Evolutionary conservation across 2,113 vertebrate species (phyloP), one percentile per base, ranked within the genome.

Genomic region (Caracal caracal): DNA sequence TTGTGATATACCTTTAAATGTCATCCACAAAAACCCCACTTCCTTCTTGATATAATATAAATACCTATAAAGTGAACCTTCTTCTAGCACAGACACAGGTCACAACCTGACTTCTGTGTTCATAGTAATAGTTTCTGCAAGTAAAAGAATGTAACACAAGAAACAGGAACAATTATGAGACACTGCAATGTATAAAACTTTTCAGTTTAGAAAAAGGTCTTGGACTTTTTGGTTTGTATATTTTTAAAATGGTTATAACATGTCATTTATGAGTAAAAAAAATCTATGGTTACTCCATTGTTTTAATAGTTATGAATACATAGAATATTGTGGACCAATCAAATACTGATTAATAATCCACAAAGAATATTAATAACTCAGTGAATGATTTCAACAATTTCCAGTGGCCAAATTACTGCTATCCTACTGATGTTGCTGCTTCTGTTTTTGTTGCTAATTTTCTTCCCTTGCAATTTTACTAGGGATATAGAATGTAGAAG

Each of bases 1-100:
- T 87, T 80, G 30, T 88, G 22, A 63, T 83, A 59, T 92, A 28
- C 22, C 49, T 87, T 88, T 86, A 97, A 97, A 96, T 92, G 79
- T 65, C 82, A 94, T 80, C 43, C 56, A 86, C 15, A 71, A 43
- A 97, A 93, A n/a, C 6, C 17, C 17, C 6, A 51, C n/a, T 49
- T 91, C 22, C 17, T 88, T 82, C 33, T 89, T 63, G 49, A 84
- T n/a, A 37, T 81, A 95, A 65, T 84, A 88, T 80, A 79, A 78
- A 80, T 71, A 5, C 20, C 2, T 22, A 2, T 82, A 81, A 79
- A 89, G 33, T 51, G 59, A 71, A 78, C 43, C 17, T 66, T 56
- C 35, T 83, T 30, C 49, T 22, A 66, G 24, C 9, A 49, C 2
- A 78, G 59, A 56, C 3, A 3, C 10, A 78, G 28, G 24, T 30